Base-by-base conservation (phyloP, 1,140 invertebrate genomes). In the Drosophila nebulosa region DNA sequence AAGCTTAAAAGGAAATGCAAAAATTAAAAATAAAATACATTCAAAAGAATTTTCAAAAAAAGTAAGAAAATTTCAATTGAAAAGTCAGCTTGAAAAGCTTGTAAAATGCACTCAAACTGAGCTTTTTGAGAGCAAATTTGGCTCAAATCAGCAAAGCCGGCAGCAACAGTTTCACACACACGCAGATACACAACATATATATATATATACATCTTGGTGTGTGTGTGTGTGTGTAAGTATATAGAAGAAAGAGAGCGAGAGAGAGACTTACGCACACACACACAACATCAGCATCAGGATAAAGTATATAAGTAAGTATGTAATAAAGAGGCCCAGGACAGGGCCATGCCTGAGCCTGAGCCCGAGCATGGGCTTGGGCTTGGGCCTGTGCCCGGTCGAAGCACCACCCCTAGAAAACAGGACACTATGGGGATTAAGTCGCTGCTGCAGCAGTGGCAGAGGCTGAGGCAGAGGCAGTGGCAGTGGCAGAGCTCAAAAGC, bases 341-440 rank as follows among this genome's bases (percentile, higher is more conserved):
- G 36, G 62, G 56, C 30, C 30, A 24, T 24, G 24, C 24, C 24
- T 24, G 24, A 24, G n/a, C n/a, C n/a, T n/a, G n/a, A 60, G n/a
- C 30, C 46, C 24, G 58, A 58, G 26, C 10, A 30, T 39, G 46
- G 22, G 51, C 50, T 46, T 62, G 32, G 69, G 74, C 51, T 78
- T 56, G 57, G 24, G 35, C 51, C 46, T 71, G 57, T 74, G 64
- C 84, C 75, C 18, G 39, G 39, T 46, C 39, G 16, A 46, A 21
- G 21, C 39, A 83, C 75, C 61, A 64, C 78, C 75, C 70, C 68
- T 24, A 22, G 68, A 71, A 77, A 67, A 72, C 84, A 79, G 84
- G 84, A 79, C 83, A 83, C 66, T 79, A 78, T 74, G 88, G 84
- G 83, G 83, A 88, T 88, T 88, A 88, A 88, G 75, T 79, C 79